Evolutionary conservation across 30 jellyfish, hydroid and myxozoan genomes (phyloP), one percentile per base, ranked within the genome.

Genomic region (Mastigias papua): DNA sequence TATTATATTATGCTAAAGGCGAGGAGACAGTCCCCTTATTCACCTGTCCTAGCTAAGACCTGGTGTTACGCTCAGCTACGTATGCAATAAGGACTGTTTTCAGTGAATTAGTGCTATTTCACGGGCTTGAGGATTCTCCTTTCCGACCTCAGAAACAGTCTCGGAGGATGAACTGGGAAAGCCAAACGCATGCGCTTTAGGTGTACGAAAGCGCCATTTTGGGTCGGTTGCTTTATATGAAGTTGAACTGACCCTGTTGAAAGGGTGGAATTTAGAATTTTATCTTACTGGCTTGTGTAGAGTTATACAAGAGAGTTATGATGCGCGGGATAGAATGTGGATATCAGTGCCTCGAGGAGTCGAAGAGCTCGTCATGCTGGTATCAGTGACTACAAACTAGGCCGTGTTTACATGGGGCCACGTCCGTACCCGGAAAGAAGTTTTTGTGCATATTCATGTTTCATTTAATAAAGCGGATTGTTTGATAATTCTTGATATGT

Each of bases 341-440:
- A 9, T 23, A 23, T 28, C 63, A 22, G 10, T 32, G 61, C 21
- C 10, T 21, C 10, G 32, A 37, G 83, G 33, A 72, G 83, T 48
- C 20, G 83, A 16, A 34, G 68, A 34, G 46, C 1, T 21, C 23
- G 4, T 23, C 10, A 42, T 72, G 69, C 25, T 26, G 61, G 26
- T 72, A 6, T 72, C 21, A 34, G 19, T 63, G 74, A 63, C 13
- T 63, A 63, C 37, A 9, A 19, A 25, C 26, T 65, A 69, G 85
- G 84, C 84, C 84, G 77, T 81, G 84, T 69, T 69, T 81, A 81
- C 91, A 66, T 68, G 68, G 69, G 21, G 71, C 73, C 62, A 27
- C 63, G 84, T 57, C 63, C 92, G 85, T 83, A 83, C 92, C 92
- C 92, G 92, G 92, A 83, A 83, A 83, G 92, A 73, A 83, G 80